Conservation (phyloP, 2,113 vertebrate genomes). For the Sylvia atricapilla region DNA sequence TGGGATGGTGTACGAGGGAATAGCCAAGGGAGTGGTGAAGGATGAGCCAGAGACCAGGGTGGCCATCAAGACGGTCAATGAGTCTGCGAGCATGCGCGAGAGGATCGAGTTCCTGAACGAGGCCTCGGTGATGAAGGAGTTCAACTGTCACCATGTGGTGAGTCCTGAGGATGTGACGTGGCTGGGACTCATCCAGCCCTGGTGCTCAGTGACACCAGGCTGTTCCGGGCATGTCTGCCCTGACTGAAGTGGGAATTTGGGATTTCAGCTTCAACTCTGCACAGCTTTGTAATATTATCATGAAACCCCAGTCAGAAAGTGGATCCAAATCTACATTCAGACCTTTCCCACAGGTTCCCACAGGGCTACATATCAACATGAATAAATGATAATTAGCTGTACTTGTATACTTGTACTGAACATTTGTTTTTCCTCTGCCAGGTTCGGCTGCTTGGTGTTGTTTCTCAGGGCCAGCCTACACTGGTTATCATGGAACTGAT, state of each 20-base stretch:
- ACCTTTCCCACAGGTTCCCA: neutral
- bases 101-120: conserved; percentile 98
- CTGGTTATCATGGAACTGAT: conserved; percentile 99
- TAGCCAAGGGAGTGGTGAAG: conserved; percentile 94
- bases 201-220: neutral
- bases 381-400: neutral
- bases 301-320: neutral
- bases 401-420: neutral
- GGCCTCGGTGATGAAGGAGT: conserved; percentile 99
- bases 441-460: conserved; percentile 95
- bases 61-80: conserved; percentile 97
- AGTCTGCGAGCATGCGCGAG: conserved; percentile 95
- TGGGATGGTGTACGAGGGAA: conserved; percentile 97
- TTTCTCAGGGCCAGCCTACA: conserved; percentile 97
- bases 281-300: rapidly evolving
- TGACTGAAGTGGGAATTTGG: neutral
- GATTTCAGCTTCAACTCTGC: neutral
- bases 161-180: neutral
- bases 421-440: conserved; percentile 30
- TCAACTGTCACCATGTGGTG: conserved; percentile 99
- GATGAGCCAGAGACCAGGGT: conserved; percentile 93
- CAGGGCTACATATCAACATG: rapidly evolving
- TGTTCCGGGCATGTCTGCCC: rapidly evolving
- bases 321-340: neutral
- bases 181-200: neutral